phyloP scores from a whole-genome alignment of 2,797 vertebrate species.

The Tokudaia muenninki region DNA sequence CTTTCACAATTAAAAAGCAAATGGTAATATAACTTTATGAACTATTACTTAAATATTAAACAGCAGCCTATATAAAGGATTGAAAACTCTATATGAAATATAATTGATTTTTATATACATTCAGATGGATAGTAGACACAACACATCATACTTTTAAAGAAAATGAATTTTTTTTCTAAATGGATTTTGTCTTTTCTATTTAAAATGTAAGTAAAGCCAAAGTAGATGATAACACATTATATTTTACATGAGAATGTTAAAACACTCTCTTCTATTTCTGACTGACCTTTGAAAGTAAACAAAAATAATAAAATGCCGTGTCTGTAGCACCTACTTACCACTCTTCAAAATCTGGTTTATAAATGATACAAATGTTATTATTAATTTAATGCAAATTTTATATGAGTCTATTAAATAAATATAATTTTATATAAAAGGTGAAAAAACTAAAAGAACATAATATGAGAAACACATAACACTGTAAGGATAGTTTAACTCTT shows the following conservation, averaged over 20 bases:
- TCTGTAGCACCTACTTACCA: neutral
- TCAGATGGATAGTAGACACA: neutral
- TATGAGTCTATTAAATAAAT: neutral
- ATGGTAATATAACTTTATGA: neutral
- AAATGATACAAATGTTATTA: neutral
- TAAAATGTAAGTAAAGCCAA: slow-evolving; percentile 10
- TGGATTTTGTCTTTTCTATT: neutral
- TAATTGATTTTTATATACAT: neutral
- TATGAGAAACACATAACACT: neutral
- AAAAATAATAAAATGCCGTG: neutral
- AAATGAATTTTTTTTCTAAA: neutral
- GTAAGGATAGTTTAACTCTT: neutral
- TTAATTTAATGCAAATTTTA: slow-evolving; percentile 23
- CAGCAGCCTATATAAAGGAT: neutral
- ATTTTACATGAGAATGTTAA: slow-evolving; percentile 3
- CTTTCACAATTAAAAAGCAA: neutral
- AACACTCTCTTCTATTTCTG: neutral
- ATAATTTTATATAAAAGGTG: neutral
- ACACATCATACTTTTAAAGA: neutral
- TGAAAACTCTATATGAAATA: neutral
- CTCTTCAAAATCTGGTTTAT: neutral
- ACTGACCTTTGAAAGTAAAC: neutral
- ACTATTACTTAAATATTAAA: neutral
- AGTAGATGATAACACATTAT: neutral
- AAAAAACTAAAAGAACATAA: neutral